Evolutionary conservation across 1,140 invertebrate species (phyloP).

Genomic region (Babylonia areolata): DNA sequence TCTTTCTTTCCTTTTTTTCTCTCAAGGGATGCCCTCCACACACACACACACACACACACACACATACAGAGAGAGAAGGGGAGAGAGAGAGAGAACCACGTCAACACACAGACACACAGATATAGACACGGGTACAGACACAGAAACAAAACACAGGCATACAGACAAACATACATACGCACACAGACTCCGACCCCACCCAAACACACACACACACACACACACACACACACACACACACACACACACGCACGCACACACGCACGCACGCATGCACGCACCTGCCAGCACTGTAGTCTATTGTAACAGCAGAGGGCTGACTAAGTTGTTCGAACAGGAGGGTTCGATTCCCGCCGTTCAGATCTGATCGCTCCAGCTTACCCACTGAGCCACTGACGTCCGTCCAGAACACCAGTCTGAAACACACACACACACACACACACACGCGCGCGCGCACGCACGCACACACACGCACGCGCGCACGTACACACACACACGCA

Average conservation of each 20-base stretch:
- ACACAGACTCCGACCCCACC: background rate
- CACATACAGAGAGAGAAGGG: too few species aligned
- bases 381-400: background rate
- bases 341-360: background rate
- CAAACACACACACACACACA: constrained; percentile 3
- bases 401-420: background rate
- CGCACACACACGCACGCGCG: too few species aligned
- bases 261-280: background rate
- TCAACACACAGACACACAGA: too few species aligned
- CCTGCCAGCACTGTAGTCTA: background rate
- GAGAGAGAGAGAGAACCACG: too few species aligned
- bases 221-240: constrained; percentile 25
- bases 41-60: too few species aligned
- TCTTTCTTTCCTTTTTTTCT: too few species aligned
- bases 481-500: too few species aligned
- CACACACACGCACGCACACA: constrained; percentile 23
- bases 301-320: background rate
- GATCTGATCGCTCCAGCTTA: background rate
- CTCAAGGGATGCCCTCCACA: too few species aligned
- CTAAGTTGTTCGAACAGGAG: background rate
- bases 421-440: background rate
- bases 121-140: too few species aligned
- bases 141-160: too few species aligned
- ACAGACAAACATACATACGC: background rate
- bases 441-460: background rate